Conservation (phyloP, 2,888 invertebrate species). For the Cotesia congregata region DNA sequence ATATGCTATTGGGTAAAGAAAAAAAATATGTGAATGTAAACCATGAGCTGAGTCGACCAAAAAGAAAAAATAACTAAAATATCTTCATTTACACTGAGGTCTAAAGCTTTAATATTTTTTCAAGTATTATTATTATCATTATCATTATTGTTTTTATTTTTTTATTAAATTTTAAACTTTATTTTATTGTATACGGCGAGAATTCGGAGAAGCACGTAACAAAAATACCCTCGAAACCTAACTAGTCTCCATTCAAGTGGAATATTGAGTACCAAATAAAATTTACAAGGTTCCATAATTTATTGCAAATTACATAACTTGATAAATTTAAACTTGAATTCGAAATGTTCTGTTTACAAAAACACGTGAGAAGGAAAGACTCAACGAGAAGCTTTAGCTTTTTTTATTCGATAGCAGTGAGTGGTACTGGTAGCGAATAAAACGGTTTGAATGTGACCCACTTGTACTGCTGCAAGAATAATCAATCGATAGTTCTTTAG, state of each 20-base stretch:
- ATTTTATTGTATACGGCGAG: background rate
- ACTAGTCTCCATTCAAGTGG: background rate
- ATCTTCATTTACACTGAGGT: background rate
- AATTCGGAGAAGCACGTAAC: background rate
- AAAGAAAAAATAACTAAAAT: slow-evolving; percentile 16
- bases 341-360: background rate
- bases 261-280: background rate
- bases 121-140: background rate
- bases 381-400: background rate
- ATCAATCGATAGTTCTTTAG: slow-evolving; percentile 57
- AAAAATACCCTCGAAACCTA: background rate
- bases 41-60: background rate
- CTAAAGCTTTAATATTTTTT: slow-evolving; percentile 12
- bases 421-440: slow-evolving; percentile 17
- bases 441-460: slow-evolving; percentile 52
- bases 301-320: background rate
- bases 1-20: background rate
- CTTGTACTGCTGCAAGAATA: slow-evolving; percentile 53
- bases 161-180: background rate
- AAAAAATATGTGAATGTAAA: slow-evolving; percentile 2
- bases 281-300: background rate
- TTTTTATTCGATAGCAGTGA: background rate
- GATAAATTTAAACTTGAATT: background rate
- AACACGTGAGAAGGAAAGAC: background rate
- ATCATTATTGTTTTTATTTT: background rate